Evolutionary conservation across 2,113 vertebrate genomes (phyloP), one percentile per base, ranked within the genome.

Genomic region (Potamarius usumacintae): DNA sequence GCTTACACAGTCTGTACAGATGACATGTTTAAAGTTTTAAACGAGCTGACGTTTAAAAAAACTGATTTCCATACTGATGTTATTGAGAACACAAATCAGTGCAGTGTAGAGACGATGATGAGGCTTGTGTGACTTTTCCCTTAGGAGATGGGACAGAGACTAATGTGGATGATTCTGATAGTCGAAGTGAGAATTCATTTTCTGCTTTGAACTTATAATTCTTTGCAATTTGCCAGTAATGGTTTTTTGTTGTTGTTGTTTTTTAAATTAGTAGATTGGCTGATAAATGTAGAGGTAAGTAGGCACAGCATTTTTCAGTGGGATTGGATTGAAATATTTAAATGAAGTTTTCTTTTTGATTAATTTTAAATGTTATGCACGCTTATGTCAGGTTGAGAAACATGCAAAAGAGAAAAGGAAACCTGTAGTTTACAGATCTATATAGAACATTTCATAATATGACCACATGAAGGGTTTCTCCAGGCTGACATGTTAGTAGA

Each of bases 401-500:
- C 9, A 76, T 76, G 42, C 9, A 20, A 77, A 74, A 14, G 42
- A 25, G 22, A n/a, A 77, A 52, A 5, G 10, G 6, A 52, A 52
- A 22, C 11, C 11, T 53, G 25, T 15, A 27, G 22, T 76, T 25
- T 42, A 72, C 30, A 72, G 30, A 72, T 7, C 30, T 71, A 7
- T 48, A 50, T 76, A 7, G 74, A 53, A n/a, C 2, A 17, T 57
- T 7, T 17, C 2, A 15, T 52, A 78, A 53, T 42, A 34, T 17
- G n/a, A 30, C 20, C 20, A 52, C 8, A 76, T 48, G 52, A 27
- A 58, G 6, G 25, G n/a, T 9, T 80, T 57, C 27, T 22, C 7
- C n/a, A 20, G 34, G 2, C 8, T 76, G 72, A 22, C 72, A 50
- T 50, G 22, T 83, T 71, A 85, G 77, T 91, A 53, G 71, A 91